phyloP scores from a whole-genome alignment of 2,888 invertebrate species.

The Odontocerum albicorne region DNA sequence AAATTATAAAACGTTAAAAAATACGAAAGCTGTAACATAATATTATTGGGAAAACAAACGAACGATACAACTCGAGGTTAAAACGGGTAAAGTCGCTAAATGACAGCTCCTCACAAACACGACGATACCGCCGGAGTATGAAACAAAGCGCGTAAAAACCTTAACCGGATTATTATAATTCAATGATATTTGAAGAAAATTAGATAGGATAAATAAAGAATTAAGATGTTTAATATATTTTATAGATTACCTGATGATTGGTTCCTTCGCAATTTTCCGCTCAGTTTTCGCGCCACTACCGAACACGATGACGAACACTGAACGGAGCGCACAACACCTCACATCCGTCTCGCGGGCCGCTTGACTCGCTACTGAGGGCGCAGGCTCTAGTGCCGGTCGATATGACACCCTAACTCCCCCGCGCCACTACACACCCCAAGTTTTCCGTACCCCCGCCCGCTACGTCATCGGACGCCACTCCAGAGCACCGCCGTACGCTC shows the following conservation, averaged over 20 bases:
- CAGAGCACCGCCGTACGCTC: no score
- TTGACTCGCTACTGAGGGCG: slow-evolving; percentile 28
- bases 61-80: no score
- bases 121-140: no score
- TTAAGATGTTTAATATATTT: background rate
- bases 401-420: slow-evolving; percentile 12
- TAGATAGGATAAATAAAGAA: background rate
- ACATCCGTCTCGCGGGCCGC: slow-evolving; percentile 19
- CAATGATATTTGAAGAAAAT: background rate
- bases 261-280: slow-evolving; percentile 13
- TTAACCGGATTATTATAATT: background rate
- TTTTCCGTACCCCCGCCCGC: slow-evolving; percentile 14
- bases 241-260: slow-evolving; percentile 16
- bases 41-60: no score
- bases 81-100: slow-evolving; percentile 21
- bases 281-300: slow-evolving; percentile 29
- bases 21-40: no score
- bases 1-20: no score
- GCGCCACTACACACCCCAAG: slow-evolving; percentile 1
- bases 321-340: slow-evolving; percentile 15
- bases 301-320: slow-evolving; percentile 21
- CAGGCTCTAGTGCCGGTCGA: slow-evolving; percentile 26
- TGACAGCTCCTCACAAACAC: slow-evolving; percentile 26
- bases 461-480: slow-evolving; percentile 32
- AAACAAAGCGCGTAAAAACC: slow-evolving; percentile 21